These are phyloP conservation scores for Mactra quadrangularis DNA, from an alignment of 1,140 invertebrate genomes.

Conservation along the genomic window DNA sequence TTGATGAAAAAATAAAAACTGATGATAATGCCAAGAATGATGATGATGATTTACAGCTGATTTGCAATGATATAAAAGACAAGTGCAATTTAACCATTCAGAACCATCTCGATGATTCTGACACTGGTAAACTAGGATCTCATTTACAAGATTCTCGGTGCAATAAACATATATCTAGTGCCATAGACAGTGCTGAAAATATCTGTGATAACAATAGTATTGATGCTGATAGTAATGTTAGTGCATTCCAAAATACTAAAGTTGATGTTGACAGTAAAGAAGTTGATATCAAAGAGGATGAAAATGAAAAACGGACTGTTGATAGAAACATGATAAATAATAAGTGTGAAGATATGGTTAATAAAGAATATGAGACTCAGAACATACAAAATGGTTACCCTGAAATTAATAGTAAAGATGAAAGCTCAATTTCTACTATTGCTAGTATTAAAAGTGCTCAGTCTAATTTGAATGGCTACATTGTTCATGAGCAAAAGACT, in stretches of 20 bases:
- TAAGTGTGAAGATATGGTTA: conserved; percentile 6
- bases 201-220: conserved; percentile 46
- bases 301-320: not conserved
- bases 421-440: too few relatives aligned
- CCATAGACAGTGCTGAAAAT: conserved; percentile 13
- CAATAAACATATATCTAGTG: conserved; percentile 32
- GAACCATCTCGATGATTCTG: not conserved
- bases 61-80: not conserved
- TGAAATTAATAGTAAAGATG: too few relatives aligned
- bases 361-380: too few relatives aligned
- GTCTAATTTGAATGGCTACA: too few relatives aligned
- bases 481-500: too few relatives aligned
- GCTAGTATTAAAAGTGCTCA: too few relatives aligned
- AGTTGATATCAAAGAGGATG: not conserved
- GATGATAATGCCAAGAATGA: conserved; percentile 84
- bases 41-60: conserved; percentile 20
- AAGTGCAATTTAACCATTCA: conserved; percentile 25
- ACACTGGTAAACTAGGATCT: not conserved
- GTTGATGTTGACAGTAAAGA: conserved; percentile 18
- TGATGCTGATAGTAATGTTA: not conserved
- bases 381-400: too few relatives aligned
- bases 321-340: not conserved
- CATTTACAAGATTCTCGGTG: conserved; percentile 14
- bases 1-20: not conserved
- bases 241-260: conserved; percentile 28